Conservation (phyloP, 1,140 invertebrate genomes). For the Triops longicaudatus region DNA sequence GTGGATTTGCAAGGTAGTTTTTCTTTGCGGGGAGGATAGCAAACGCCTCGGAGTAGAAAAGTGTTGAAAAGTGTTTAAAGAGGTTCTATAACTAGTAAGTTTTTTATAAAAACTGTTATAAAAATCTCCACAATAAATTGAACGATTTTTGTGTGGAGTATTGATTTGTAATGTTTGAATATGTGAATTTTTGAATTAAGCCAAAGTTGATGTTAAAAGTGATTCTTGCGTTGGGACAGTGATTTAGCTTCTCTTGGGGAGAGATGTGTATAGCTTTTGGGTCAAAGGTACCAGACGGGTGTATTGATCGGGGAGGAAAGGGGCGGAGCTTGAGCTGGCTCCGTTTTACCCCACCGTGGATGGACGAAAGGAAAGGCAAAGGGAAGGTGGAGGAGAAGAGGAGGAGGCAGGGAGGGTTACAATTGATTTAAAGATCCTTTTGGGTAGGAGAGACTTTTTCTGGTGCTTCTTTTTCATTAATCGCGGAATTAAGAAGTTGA, state of each 20-base stretch:
- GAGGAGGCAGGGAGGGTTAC: neutral
- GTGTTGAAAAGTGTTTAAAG: no score
- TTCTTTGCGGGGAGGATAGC: no score
- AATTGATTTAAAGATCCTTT: neutral
- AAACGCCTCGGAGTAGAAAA: no score
- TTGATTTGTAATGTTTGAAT: no score
- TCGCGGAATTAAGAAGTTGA: no score
- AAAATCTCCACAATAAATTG: no score
- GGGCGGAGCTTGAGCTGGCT: neutral
- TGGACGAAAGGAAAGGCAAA: neutral
- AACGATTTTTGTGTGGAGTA: no score
- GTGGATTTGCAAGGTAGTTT: conserved; percentile 6
- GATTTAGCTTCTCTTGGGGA: neutral
- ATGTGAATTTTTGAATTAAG: no score
- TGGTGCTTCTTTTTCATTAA: no score
- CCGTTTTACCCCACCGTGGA: neutral
- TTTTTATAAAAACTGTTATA: no score
- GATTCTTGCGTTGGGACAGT: neutral
- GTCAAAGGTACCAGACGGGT: conserved; percentile 10
- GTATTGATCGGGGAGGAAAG: conserved; percentile 14
- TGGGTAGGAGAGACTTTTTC: neutral
- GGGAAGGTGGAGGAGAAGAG: neutral
- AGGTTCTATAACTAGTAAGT: no score
- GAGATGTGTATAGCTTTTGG: neutral
- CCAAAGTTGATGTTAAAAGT: no score